phyloP scores from a whole-genome alignment of 1,140 invertebrate species.

The Dufourea novaeangliae region DNA sequence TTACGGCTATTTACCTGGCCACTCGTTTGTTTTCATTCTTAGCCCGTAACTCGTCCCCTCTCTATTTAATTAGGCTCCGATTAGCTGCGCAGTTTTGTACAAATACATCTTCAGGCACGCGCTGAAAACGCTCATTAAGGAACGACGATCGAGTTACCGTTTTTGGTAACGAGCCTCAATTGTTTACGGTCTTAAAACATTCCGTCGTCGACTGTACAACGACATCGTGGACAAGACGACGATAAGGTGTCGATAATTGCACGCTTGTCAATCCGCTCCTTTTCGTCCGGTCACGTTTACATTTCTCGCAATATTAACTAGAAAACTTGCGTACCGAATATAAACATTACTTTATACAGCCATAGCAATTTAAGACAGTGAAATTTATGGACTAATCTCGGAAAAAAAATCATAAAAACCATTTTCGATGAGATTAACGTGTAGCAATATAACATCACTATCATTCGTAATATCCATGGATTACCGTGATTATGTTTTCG shows the following conservation, averaged over 20 bases:
- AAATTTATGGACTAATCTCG: too few relatives aligned
- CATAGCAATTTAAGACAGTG: too few relatives aligned
- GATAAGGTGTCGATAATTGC: background rate
- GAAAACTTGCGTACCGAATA: background rate
- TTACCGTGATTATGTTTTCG: too few relatives aligned
- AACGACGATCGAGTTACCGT: constrained; percentile 60
- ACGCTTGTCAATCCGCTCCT: background rate
- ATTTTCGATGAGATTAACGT: too few relatives aligned
- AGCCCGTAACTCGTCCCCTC: constrained; percentile 26
- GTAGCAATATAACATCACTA: too few relatives aligned
- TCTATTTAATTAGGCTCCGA: constrained; percentile 66
- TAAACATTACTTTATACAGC: background rate
- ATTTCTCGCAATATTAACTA: background rate
- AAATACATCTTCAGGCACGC: constrained; percentile 61
- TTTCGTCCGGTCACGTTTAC: background rate
- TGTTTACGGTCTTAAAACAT: constrained; percentile 63
- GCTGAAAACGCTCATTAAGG: constrained; percentile 66
- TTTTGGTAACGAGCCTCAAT: constrained; percentile 63
- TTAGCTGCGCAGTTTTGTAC: constrained; percentile 64
- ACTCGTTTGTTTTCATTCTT: constrained; percentile 57
- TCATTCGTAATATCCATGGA: too few relatives aligned
- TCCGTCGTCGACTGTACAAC: constrained; percentile 19
- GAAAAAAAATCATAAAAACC: too few relatives aligned
- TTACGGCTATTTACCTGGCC: constrained; percentile 57
- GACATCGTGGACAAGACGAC: constrained; percentile 14